Conservation (phyloP, 30 jellyfish, hydroid and myxozoan species). For the Nemopilema nomurai region DNA sequence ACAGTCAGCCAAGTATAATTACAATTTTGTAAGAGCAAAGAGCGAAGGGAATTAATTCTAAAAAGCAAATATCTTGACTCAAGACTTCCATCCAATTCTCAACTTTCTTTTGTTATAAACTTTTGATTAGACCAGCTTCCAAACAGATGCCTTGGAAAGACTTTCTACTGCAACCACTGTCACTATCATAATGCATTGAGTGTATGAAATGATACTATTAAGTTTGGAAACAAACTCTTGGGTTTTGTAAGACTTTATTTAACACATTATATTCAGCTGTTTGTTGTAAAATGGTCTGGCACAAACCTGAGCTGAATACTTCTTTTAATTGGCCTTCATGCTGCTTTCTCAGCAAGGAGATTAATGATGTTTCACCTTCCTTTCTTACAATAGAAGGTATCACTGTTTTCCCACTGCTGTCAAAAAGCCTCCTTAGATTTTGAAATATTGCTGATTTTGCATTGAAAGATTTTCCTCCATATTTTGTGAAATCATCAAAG, state of each 20-base stretch:
- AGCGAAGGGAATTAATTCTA: no score
- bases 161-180: no score
- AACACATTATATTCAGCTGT: no score
- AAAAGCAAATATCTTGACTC: no score
- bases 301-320: constrained; percentile 50
- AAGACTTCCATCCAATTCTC: no score
- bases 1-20: no score
- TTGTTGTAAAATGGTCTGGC: neutral
- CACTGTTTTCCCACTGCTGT: neutral
- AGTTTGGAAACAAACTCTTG: no score
- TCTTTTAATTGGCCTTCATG: constrained; percentile 33
- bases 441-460: constrained; percentile 33
- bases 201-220: no score
- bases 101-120: neutral
- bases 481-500: constrained; percentile 54
- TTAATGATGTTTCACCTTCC: constrained; percentile 23
- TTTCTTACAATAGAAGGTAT: constrained; percentile 24
- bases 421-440: constrained; percentile 25
- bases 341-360: neutral
- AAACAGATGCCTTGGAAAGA: no score
- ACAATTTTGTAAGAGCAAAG: no score
- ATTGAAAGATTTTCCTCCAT: constrained; percentile 15
- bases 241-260: no score
- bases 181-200: no score
- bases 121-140: neutral